Base-by-base conservation (phyloP, 1,140 invertebrate species). In the Trachymyrmex cornetzi region DNA sequence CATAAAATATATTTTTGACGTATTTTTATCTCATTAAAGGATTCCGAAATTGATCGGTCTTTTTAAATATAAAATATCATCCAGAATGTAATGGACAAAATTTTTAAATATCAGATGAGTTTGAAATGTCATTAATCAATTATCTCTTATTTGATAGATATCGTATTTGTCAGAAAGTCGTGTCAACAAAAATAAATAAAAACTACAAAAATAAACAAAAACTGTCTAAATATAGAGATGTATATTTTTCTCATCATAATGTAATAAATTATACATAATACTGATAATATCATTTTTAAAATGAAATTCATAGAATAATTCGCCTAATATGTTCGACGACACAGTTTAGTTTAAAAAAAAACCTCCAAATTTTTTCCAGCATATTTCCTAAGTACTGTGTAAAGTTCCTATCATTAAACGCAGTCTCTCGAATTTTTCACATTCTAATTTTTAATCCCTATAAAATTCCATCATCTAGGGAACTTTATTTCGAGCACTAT, bases 371-470 rank as follows among this genome's bases (percentile, higher is more conserved):
- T 44, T 44, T 44, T 44, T 61, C 57, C 55, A 34, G 14, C 24
- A 30, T 50, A 75, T 34, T 74, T 61, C 1, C 16, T 12, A 48
- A 61, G 44, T 61, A 12, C 67, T 69, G 27, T 16, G 7, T 59
- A 72, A 82, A 57, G 7, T 27, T 50, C 3, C 19, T 75, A 74
- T 63, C 69, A 59, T 82, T 34, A 34, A 84, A 74, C 34, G 80
- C 38, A 24, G 27, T 84, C 27, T 22, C 3, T 82, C 38, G n/a
- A 61, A 74, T 84, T 75, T 84, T 61, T 74, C 27, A 71, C 14
- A 74, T 50, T 75, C 38, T 38, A 11, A 2, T 75, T 59, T 74
- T 84, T 75, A 75, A 84, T 61, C 24, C 27, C 7, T 63, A 59
- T 72, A 75, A 84, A 84, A 84, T 75, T 75, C 53, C 24, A 48